phyloP scores from a whole-genome alignment of 2,888 invertebrate genomes.

The Elmis aenea region DNA sequence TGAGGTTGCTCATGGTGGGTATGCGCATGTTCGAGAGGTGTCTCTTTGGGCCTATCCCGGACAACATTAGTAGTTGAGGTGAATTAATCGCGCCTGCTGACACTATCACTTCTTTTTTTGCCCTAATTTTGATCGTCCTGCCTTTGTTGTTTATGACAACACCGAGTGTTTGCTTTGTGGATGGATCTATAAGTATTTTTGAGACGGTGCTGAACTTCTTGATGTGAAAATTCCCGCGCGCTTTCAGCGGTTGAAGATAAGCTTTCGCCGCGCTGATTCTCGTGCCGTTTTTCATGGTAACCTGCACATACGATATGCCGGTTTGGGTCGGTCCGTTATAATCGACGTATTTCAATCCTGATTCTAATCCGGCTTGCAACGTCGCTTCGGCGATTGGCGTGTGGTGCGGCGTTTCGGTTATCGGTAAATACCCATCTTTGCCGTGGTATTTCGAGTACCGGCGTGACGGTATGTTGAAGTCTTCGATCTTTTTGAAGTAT shows the following conservation, averaged over 20 bases:
- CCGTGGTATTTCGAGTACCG: slow-evolving; percentile 63
- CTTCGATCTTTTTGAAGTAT: slow-evolving; percentile 77
- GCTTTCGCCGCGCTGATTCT: slow-evolving; percentile 78
- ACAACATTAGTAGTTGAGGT: slow-evolving; percentile 80
- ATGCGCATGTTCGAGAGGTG: slow-evolving; percentile 59
- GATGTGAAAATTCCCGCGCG: slow-evolving; percentile 64
- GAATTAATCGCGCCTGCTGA: slow-evolving; percentile 79
- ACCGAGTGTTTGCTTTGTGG: slow-evolving; percentile 57
- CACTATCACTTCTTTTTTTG: slow-evolving; percentile 71
- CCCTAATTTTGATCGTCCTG: slow-evolving; percentile 50
- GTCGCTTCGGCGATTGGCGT: slow-evolving; percentile 62
- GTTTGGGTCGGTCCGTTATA: slow-evolving; percentile 61
- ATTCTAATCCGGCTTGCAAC: slow-evolving; percentile 60
- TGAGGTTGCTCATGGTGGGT: slow-evolving; percentile 59
- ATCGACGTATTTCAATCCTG: slow-evolving; percentile 67
- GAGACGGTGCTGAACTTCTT: slow-evolving; percentile 65
- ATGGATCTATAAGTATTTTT: slow-evolving; percentile 61
- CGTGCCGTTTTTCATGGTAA: slow-evolving; percentile 65
- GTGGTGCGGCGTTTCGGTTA: slow-evolving; percentile 60
- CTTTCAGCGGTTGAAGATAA: slow-evolving; percentile 64
- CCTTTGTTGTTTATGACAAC: slow-evolving; percentile 66
- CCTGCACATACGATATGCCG: slow-evolving; percentile 68
- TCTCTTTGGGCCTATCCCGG: slow-evolving; percentile 69
- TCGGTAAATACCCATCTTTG: slow-evolving; percentile 61
- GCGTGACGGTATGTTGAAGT: slow-evolving; percentile 55